These are phyloP conservation scores for Helarctos malayanus DNA, from an alignment of 2,797 vertebrate genomes.

Conservation along the genomic window DNA sequence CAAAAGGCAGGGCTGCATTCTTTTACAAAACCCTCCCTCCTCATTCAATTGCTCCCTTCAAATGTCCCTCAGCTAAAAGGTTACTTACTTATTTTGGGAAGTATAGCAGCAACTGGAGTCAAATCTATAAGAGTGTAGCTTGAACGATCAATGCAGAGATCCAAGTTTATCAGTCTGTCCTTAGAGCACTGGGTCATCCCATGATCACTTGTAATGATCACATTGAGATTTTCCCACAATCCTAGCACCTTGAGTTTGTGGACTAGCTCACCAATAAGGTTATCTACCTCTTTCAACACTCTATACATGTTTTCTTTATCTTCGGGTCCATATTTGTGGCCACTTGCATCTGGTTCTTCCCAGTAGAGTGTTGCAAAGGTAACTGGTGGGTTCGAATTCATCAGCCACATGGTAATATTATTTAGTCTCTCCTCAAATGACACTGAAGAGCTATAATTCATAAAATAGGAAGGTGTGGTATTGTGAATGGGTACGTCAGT, in stretches of 20 bases:
- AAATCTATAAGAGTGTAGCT: constrained; percentile 93
- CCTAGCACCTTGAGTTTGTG: constrained; percentile 90
- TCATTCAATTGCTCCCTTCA: neutral
- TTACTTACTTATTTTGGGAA: constrained; percentile 92
- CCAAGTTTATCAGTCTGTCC: constrained; percentile 92
- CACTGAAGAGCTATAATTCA: constrained; percentile 90
- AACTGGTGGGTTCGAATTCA: constrained; percentile 88
- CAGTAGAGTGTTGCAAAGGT: constrained; percentile 95
- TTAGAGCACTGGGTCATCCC: constrained; percentile 96
- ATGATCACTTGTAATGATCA: constrained; percentile 97
- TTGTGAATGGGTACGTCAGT: constrained; percentile 92
- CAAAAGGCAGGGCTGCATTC: neutral
- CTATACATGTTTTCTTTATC: constrained; percentile 91
- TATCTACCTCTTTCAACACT: constrained; percentile 93
- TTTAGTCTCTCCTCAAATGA: constrained; percentile 91
- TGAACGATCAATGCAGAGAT: constrained; percentile 90
- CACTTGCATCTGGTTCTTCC: constrained; percentile 95
- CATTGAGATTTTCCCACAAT: constrained; percentile 95
- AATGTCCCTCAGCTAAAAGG: neutral
- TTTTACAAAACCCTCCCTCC: neutral
- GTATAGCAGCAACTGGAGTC: constrained; percentile 93
- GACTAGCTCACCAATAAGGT: constrained; percentile 92
- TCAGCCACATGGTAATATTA: constrained; percentile 92
- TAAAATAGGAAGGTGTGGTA: constrained; percentile 90
- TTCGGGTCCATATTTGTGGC: constrained; percentile 94